Conservation (phyloP, 2,797 vertebrate species). For the Phrynocephalus vlangalii region DNA sequence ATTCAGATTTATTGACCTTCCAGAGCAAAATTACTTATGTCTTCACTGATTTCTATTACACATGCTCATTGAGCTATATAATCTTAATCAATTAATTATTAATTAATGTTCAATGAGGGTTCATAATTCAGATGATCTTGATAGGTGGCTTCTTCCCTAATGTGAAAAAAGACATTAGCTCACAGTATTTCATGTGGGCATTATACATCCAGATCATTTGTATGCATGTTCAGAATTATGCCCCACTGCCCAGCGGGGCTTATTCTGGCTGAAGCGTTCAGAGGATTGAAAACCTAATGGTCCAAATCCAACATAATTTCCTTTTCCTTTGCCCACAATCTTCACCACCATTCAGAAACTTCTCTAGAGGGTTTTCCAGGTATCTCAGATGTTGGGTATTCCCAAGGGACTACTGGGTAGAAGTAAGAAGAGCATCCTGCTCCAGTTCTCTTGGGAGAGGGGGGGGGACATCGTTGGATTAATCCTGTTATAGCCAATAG, state of each 20-base stretch:
- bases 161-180: slow-evolving; percentile 29
- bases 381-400: too few species aligned
- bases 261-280: not conserved
- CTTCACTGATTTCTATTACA: not conserved
- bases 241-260: not conserved
- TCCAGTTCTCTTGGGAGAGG: too few species aligned
- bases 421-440: too few species aligned
- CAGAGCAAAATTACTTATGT: not conserved
- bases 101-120: slow-evolving; percentile 4
- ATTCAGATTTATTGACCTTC: not conserved
- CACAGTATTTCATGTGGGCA: slow-evolving; percentile 16
- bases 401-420: too few species aligned
- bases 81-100: not conserved
- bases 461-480: too few species aligned
- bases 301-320: too few species aligned
- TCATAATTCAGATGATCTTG: slow-evolving; percentile 30
- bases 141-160: slow-evolving; percentile 12
- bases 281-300: too few species aligned
- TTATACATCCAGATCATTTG: not conserved
- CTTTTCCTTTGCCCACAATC: too few species aligned
- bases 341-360: too few species aligned
- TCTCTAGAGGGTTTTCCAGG: too few species aligned
- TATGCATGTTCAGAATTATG: not conserved
- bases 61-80: not conserved
- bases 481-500: too few species aligned